These are phyloP conservation scores for Tineola bisselliella DNA, from an alignment of 2,888 invertebrate genomes.

Conservation along the genomic window DNA sequence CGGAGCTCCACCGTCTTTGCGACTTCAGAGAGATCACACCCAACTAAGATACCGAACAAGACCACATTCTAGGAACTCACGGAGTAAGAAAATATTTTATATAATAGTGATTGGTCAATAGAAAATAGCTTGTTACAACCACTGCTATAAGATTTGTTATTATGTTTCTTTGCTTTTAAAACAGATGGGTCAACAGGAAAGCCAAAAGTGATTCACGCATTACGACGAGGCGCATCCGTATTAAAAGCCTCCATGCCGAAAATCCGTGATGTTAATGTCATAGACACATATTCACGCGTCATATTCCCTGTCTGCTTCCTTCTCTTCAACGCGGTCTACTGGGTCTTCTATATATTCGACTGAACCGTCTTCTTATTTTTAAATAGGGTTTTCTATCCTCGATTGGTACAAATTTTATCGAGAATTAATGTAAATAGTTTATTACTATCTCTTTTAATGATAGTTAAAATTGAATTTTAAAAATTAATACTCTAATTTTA, in stretches of 20 bases:
- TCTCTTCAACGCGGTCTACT: conserved; percentile 94
- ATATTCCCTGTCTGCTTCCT: conserved; percentile 96
- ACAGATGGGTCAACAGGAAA: conserved; percentile 66
- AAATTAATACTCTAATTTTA: no score
- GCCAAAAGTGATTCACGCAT: conserved; percentile 81
- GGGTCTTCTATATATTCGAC: conserved; percentile 90
- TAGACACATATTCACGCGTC: conserved; percentile 96
- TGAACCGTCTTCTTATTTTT: conserved; percentile 28
- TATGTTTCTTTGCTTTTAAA: conserved; percentile 14
- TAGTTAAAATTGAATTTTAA: no score
- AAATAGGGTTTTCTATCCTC: not conserved
- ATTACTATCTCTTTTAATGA: no score
- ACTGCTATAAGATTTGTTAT: no score
- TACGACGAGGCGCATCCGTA: conserved; percentile 85
- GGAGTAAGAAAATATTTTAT: conserved; percentile 27
- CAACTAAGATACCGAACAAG: conserved; percentile 59
- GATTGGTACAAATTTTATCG: not conserved
- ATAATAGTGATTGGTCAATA: not conserved
- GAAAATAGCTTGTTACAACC: no score
- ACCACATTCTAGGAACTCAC: conserved; percentile 64
- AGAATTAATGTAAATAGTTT: no score
- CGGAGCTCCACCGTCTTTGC: conserved; percentile 73
- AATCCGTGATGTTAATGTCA: conserved; percentile 96
- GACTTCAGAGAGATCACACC: conserved; percentile 66
- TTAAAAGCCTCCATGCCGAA: conserved; percentile 92